Evolutionary conservation across 2,113 vertebrate genomes (phyloP).

Genomic region (Myxocyprinus asiaticus): DNA sequence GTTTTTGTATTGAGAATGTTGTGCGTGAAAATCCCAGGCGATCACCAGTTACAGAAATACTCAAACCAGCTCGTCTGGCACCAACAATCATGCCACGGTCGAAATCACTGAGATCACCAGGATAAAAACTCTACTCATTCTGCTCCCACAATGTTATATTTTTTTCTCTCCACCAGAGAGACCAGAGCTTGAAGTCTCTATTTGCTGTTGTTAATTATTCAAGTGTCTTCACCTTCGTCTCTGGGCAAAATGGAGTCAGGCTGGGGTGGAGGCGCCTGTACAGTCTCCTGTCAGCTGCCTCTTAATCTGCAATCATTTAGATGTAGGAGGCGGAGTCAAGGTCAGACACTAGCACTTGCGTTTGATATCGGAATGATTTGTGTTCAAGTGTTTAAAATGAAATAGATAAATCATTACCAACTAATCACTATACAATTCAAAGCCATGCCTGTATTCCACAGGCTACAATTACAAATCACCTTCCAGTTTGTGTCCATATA

Average conservation of each 20-base stretch:
- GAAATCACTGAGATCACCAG: too few species aligned
- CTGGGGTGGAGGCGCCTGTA: background rate
- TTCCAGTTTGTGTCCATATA: background rate
- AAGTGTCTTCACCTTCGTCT: constrained; percentile 26
- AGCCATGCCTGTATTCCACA: background rate
- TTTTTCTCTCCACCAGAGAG: background rate
- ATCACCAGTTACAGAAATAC: too few species aligned
- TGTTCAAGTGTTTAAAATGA: background rate
- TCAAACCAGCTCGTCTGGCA: too few species aligned
- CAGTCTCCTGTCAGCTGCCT: constrained; percentile 30
- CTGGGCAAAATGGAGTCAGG: constrained; percentile 26
- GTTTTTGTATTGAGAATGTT: too few species aligned
- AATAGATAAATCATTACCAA: background rate
- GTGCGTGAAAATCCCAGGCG: too few species aligned
- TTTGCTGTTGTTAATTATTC: constrained; percentile 52
- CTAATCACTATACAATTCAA: constrained; percentile 3
- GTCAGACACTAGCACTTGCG: constrained; percentile 15
- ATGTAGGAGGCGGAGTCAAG: background rate
- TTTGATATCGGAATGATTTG: constrained; percentile 10
- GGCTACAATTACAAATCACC: background rate
- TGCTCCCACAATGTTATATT: background rate
- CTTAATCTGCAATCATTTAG: constrained; percentile 30
- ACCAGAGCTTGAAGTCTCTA: constrained; percentile 16
- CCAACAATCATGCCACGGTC: too few species aligned
- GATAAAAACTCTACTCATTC: too few species aligned